phyloP scores from a whole-genome alignment of 2,797 vertebrate genomes.

The Clarias pachynema region DNA sequence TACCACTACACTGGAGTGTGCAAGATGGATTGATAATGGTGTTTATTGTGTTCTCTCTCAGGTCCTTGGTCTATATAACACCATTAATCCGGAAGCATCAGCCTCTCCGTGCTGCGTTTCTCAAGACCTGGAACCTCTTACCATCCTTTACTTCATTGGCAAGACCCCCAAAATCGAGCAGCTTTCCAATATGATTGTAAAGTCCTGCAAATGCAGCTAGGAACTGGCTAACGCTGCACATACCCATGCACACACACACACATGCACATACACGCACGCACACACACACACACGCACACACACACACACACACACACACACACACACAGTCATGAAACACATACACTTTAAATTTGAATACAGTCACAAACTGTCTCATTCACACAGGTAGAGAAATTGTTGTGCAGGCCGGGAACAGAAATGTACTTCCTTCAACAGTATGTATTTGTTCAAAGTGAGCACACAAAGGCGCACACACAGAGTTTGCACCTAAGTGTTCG shows the following conservation, averaged over 20 bases:
- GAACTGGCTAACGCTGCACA: constrained; percentile 53
- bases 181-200: constrained; percentile 97
- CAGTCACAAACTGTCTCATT: constrained; percentile 53
- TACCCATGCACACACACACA: constrained; percentile 18
- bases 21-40: neutral
- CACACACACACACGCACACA: constrained; percentile 54
- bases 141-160: constrained; percentile 95
- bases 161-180: constrained; percentile 97
- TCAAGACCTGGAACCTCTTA: constrained; percentile 94
- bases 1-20: neutral
- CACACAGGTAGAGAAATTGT: constrained; percentile 44
- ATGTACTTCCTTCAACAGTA: constrained; percentile 34
- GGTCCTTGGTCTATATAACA: constrained; percentile 94
- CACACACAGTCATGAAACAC: constrained; percentile 41
- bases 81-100: constrained; percentile 95
- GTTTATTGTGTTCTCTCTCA: constrained; percentile 61
- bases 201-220: constrained; percentile 98
- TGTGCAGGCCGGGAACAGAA: constrained; percentile 38
- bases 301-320: constrained; percentile 33
- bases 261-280: no score
- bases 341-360: constrained; percentile 45
- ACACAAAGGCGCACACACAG: constrained; percentile 25
- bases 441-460: constrained; percentile 36
- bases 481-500: constrained; percentile 48
- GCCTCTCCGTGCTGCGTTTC: constrained; percentile 95